Conservation (phyloP, 2,113 vertebrate genomes). For the Bos taurus region ARS-UCD2.0 NC_037330.1:54023001-54023500, state of each 20-base stretch:
- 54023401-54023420: neutral
- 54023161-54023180: neutral
- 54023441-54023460: neutral
- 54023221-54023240: neutral
- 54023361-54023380: neutral
- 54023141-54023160: neutral
- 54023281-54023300: neutral
- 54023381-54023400: neutral
- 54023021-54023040: neutral
- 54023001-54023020: neutral
- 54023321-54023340: neutral
- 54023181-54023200: neutral
- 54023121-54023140: neutral
- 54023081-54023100: neutral
- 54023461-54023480: neutral
- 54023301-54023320: neutral
- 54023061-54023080: neutral
- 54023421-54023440: neutral
- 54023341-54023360: neutral
- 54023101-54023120: neutral
- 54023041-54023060: neutral
- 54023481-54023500: neutral
- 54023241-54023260: neutral
- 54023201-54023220: neutral
- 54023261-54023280: neutral